phyloP scores from a whole-genome alignment of 2,888 invertebrate genomes.

The Chrysolina haemoptera region DNA sequence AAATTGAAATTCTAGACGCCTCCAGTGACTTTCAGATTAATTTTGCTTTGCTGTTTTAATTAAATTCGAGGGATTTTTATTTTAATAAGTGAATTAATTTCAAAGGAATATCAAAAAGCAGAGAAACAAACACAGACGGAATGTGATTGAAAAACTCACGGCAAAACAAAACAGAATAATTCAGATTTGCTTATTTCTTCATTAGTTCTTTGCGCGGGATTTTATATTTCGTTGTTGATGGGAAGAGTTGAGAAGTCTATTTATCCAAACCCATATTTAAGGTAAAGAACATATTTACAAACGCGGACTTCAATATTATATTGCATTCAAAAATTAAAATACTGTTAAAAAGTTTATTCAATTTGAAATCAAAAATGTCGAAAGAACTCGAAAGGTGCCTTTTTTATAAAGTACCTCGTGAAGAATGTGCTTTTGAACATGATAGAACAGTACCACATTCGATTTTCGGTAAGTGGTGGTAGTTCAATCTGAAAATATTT shows the following conservation, averaged over 20 bases:
- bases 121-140: not conserved
- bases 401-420: no score
- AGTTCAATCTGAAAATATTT: no score
- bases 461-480: no score
- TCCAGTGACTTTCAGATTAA: constrained; percentile 14
- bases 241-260: not conserved
- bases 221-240: not conserved
- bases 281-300: no score
- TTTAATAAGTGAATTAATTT: not conserved
- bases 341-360: no score
- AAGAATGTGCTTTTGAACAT: no score
- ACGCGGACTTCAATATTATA: no score
- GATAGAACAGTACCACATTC: no score
- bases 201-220: not conserved
- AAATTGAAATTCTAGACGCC: constrained; percentile 16
- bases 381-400: no score
- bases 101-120: not conserved
- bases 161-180: not conserved
- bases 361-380: no score
- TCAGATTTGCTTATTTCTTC: not conserved
- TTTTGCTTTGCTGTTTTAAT: constrained; percentile 13
- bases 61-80: not conserved
- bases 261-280: no score
- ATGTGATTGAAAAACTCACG: not conserved
- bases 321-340: no score